A percentile compares a stretch with the other conserved stretches of the same genome.
Conservation (phyloP, 2,888 invertebrate genomes). For the Drosophila pseudotakahashii region DNA sequence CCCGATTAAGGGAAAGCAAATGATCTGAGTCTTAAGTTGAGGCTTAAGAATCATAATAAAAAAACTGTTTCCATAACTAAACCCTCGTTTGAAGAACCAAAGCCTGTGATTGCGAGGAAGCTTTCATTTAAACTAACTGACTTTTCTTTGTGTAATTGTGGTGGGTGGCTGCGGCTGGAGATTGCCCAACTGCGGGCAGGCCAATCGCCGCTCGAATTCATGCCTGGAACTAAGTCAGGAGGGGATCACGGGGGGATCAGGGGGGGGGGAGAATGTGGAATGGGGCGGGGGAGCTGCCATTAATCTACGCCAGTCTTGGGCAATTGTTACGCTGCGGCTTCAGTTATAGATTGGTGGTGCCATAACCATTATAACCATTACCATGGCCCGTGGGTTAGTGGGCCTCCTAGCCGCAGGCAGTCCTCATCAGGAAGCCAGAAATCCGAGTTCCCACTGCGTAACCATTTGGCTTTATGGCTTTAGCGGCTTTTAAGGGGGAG, state of each 20-base stretch:
- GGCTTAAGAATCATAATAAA: background rate
- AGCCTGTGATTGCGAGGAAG: background rate
- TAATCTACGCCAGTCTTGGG: conserved; percentile 53
- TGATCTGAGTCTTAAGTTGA: background rate
- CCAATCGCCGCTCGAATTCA: conserved; percentile 34
- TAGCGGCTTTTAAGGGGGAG: conserved; percentile 6
- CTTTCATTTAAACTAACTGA: background rate
- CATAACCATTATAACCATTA: conserved; percentile 18
- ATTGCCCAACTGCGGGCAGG: conserved; percentile 21
- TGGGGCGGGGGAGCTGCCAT: conserved; percentile 48
- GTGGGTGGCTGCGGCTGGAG: conserved; percentile 38
- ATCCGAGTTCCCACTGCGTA: conserved; percentile 60
- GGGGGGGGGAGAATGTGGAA: too few relatives aligned
- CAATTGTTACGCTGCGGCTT: conserved; percentile 56
- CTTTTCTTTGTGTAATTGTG: conserved; percentile 25
- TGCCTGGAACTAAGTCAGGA: conserved; percentile 24
- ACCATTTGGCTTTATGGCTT: conserved; percentile 17
- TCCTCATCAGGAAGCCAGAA: conserved; percentile 69
- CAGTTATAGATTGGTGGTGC: conserved; percentile 37
- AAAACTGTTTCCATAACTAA: background rate
- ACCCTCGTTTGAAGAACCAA: background rate
- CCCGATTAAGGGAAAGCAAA: too few relatives aligned
- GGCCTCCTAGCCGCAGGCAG: conserved; percentile 62
- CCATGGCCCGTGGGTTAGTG: conserved; percentile 8
- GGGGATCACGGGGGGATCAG: background rate